Evolutionary conservation across 2,888 invertebrate genomes (phyloP).

Genomic region (Cephonodes hylas): DNA sequence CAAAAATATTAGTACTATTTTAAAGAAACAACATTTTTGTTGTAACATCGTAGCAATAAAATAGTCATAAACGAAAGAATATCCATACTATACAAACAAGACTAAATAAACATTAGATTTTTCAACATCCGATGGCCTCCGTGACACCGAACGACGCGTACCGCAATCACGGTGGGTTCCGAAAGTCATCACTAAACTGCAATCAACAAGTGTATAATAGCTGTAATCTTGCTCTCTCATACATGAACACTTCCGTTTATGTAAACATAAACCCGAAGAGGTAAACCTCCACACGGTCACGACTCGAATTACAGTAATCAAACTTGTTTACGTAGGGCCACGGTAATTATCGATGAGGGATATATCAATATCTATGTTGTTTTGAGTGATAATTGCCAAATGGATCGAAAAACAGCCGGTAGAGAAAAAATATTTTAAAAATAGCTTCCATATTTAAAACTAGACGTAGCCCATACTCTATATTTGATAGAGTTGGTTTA

Average conservation of each 20-base stretch:
- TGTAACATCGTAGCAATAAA: too few species aligned
- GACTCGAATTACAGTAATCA: slow-evolving; percentile 45
- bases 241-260: slow-evolving; percentile 61
- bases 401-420: background rate
- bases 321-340: slow-evolving; percentile 20
- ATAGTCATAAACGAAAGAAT: too few species aligned
- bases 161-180: slow-evolving; percentile 55
- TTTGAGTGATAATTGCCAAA: background rate
- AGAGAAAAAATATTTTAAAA: too few species aligned
- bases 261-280: slow-evolving; percentile 32
- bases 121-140: slow-evolving; percentile 38
- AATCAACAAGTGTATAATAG: slow-evolving; percentile 64
- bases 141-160: slow-evolving; percentile 35
- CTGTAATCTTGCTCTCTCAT: slow-evolving; percentile 59
- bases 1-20: too few species aligned
- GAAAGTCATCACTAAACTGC: slow-evolving; percentile 55
- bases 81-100: too few species aligned
- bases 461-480: too few species aligned
- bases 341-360: background rate
- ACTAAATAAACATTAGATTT: background rate
- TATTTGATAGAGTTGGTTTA: too few species aligned
- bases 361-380: background rate
- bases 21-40: too few species aligned
- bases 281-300: background rate
- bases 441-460: too few species aligned